Percentiles rank a stretch among this genome's conserved stretches.
phyloP scores from a whole-genome alignment of 1,140 invertebrate genomes.

The Drosophila tropicalis region DNA sequence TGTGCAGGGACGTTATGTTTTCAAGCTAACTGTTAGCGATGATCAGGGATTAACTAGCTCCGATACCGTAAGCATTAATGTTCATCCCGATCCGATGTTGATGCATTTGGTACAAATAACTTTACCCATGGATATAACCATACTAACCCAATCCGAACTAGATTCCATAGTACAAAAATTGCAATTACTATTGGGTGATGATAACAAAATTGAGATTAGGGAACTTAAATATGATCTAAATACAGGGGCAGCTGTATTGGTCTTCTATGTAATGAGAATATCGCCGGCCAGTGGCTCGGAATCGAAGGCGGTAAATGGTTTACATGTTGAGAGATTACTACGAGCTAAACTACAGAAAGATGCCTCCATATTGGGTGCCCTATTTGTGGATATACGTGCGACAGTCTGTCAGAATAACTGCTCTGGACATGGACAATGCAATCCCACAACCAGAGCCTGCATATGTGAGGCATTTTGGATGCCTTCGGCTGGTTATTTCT shows the following conservation, averaged over 20 bases:
- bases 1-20: conserved; percentile 93
- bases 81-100: conserved; percentile 91
- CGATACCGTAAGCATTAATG: conserved; percentile 93
- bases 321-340: conserved; percentile 86
- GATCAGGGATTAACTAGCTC: conserved; percentile 92
- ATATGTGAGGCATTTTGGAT: conserved; percentile 98
- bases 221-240: conserved; percentile 86
- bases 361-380: conserved; percentile 88
- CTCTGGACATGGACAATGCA: conserved; percentile 95
- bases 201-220: conserved; percentile 87
- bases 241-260: conserved; percentile 85
- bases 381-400: conserved; percentile 91
- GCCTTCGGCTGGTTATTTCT: conserved; percentile 87
- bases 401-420: conserved; percentile 96
- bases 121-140: conserved; percentile 88
- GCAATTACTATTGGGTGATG: conserved; percentile 88
- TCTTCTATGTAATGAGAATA: conserved; percentile 86
- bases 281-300: conserved; percentile 81
- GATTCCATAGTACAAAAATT: conserved; percentile 84
- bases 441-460: conserved; percentile 92
- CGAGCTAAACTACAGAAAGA: conserved; percentile 88
- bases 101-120: conserved; percentile 92
- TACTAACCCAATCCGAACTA: conserved; percentile 78
- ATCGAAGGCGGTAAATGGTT: conserved; percentile 84
- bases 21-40: conserved; percentile 94